phyloP scores from a whole-genome alignment of 2,888 invertebrate genomes.

The Agrotis puta region DNA sequence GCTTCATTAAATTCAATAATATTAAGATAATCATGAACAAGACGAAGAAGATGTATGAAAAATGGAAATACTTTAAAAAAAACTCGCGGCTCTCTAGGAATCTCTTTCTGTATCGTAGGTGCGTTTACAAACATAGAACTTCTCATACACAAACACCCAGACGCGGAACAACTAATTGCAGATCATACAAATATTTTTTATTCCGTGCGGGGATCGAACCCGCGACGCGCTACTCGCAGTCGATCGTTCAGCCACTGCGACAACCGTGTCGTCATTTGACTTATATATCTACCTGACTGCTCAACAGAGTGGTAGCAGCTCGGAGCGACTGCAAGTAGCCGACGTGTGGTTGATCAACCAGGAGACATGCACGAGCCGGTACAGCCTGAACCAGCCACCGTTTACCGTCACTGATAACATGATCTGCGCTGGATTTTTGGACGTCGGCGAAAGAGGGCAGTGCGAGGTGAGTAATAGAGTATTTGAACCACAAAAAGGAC shows the following conservation, averaged over 20 bases:
- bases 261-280: too few species aligned
- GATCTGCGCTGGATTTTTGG: constrained; percentile 82
- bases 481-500: too few species aligned
- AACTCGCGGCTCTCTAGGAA: too few species aligned
- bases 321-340: constrained; percentile 75
- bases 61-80: too few species aligned
- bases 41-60: not conserved
- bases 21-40: not conserved
- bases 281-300: not conserved
- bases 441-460: constrained; percentile 78
- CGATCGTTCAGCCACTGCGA: too few species aligned
- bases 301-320: constrained; percentile 62
- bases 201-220: too few species aligned
- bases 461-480: constrained; percentile 72
- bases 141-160: too few species aligned
- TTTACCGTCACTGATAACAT: constrained; percentile 75
- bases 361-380: constrained; percentile 73
- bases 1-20: not conserved
- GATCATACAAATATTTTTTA: too few species aligned
- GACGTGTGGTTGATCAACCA: constrained; percentile 77
- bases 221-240: too few species aligned
- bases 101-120: too few species aligned
- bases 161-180: too few species aligned
- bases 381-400: constrained; percentile 69
- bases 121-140: too few species aligned